A percentile compares a stretch with the other conserved stretches of the same genome.
Conservation (phyloP, 1,140 invertebrate species). For the Drosophila insularis region DNA sequence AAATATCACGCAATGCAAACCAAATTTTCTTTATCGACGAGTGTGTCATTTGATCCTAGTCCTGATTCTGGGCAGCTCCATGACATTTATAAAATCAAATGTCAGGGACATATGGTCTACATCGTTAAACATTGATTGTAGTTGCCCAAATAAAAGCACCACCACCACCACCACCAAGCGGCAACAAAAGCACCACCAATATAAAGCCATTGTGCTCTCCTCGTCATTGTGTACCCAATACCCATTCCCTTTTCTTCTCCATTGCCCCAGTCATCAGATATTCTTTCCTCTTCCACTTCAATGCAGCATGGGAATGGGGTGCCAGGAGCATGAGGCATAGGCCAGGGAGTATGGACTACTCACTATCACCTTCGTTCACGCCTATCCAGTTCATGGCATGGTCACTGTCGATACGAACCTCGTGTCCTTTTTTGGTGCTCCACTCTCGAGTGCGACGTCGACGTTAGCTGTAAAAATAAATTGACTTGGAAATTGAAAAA, state of each 20-base stretch:
- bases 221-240: constrained; percentile 56
- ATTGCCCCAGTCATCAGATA: constrained; percentile 1
- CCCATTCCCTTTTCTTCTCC: constrained; percentile 2
- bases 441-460: constrained; percentile 48
- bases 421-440: constrained; percentile 52
- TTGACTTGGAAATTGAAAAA: constrained; percentile 81
- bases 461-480: constrained; percentile 75
- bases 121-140: constrained; percentile 44
- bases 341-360: background rate
- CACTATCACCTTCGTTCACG: constrained; percentile 34
- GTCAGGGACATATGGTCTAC: constrained; percentile 44
- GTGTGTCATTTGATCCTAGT: constrained; percentile 10
- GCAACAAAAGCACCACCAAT: constrained; percentile 22
- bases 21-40: background rate
- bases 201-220: constrained; percentile 45
- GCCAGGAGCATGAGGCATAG: background rate
- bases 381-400: constrained; percentile 42
- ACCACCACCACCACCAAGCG: constrained; percentile 12
- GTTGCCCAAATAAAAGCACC: constrained; percentile 9
- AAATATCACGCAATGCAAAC: background rate
- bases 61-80: constrained; percentile 21
- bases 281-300: background rate
- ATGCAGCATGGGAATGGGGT: background rate
- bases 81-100: constrained; percentile 48
- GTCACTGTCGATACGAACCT: constrained; percentile 36